Evolutionary conservation across 2,888 invertebrate species (phyloP).

Genomic region (Clivina fossor): DNA sequence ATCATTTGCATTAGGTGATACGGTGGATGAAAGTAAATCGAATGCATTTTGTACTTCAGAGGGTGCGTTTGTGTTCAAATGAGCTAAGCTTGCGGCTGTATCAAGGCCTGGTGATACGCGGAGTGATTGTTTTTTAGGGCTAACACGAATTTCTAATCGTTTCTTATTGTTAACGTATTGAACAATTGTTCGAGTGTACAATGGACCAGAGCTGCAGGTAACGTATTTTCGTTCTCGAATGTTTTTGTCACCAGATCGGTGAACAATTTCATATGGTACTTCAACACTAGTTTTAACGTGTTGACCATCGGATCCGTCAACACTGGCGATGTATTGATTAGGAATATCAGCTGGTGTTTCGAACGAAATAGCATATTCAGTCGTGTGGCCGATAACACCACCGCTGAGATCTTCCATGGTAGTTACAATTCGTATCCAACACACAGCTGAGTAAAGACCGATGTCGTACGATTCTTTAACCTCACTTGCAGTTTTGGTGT

Average conservation of each 20-base stretch:
- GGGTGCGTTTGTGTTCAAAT: neutral
- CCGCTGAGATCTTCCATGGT: constrained; percentile 30
- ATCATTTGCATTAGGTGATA: too few relatives aligned
- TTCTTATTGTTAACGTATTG: constrained; percentile 31
- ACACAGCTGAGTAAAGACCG: constrained; percentile 36
- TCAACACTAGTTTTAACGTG: constrained; percentile 16
- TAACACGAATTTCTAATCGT: constrained; percentile 33
- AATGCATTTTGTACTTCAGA: too few relatives aligned
- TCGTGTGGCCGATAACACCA: constrained; percentile 15
- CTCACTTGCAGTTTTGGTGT: constrained; percentile 42
- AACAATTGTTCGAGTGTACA: constrained; percentile 35
- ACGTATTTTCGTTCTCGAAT: constrained; percentile 33
- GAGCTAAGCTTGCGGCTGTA: neutral
- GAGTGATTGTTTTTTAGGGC: constrained; percentile 26
- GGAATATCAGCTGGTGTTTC: constrained; percentile 37
- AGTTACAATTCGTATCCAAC: constrained; percentile 39
- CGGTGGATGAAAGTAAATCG: too few relatives aligned
- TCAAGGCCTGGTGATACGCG: neutral
- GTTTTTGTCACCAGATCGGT: constrained; percentile 12
- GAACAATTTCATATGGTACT: constrained; percentile 27
- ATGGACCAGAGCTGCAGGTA: constrained; percentile 36
- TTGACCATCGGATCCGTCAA: neutral
- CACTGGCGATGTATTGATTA: constrained; percentile 1
- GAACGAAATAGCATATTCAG: constrained; percentile 38
- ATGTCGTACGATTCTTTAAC: constrained; percentile 28